Base-by-base conservation (phyloP, 2,113 vertebrate species). In the Halcyon malimbica region DNA sequence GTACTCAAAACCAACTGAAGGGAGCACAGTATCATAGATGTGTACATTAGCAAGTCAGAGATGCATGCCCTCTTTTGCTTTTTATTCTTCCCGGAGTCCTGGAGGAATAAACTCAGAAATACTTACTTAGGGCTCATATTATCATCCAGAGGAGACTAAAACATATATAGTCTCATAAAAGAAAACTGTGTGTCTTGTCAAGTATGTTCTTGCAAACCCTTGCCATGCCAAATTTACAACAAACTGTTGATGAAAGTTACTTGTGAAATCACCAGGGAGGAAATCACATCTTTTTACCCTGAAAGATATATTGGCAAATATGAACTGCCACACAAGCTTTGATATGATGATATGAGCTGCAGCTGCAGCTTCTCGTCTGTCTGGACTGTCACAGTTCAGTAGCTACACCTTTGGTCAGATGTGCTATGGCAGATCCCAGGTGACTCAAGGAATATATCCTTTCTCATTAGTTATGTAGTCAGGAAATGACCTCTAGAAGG, bases 231-330 rank as follows among this genome's bases (percentile, higher is more conserved):
- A 56, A 91, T 92, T 95, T 93, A 93, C 62, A 92, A 79, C 57
- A 78, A 94, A 83, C 78, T 92, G 26, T 81, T 76, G 79, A 94
- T 89, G 74, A 71, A 94, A 94, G 89, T 84, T 83, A 59, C 78
- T 74, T 79, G 37, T 83, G 77, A 74, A 96, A 81, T 80, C 79
- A 83, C 46, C 64, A 51, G 60, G 57, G 89, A 94, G 78, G 79
- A 93, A 90, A 87, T 68, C 39, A 60, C 57, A 12, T 74, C 76
- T 63, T 94, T 87, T 93, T 79, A 87, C 20, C n/a, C 46, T 86
- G 83, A 44, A 95, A 87, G 76, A 90, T 91, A 89, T 21, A 82
- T 73, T 94, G 87, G 64, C 69, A 89, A 77, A 95, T 90, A 50
- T 19, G 93, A 95, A 67, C 39, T 86, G 91, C 94, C 95, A 96